Percentiles rank a stretch among this genome's conserved stretches.
Conservation (phyloP, 2,797 vertebrate species). For the Helicolenus hilgendorfi region DNA sequence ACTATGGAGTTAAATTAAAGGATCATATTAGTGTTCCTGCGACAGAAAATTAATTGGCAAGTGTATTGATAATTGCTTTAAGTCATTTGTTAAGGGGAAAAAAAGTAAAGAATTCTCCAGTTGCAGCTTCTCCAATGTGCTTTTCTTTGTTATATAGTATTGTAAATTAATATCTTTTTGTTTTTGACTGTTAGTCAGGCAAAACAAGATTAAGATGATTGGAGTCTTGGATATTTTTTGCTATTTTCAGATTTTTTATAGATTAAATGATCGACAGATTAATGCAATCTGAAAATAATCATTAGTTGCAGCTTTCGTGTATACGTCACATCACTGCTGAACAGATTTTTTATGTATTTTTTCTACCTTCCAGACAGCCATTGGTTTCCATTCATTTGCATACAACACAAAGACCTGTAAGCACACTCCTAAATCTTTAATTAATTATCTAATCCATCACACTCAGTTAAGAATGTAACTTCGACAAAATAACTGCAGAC, state of each 20-base stretch:
- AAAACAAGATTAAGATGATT: background rate
- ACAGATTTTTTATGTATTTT: background rate
- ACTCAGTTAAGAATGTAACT: background rate
- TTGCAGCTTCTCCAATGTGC: background rate
- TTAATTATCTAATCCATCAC: constrained; percentile 28
- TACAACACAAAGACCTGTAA: background rate
- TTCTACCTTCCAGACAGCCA: background rate
- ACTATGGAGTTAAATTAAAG: background rate
- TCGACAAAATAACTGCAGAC: background rate
- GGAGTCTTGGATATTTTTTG: background rate
- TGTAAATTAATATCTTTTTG: background rate
- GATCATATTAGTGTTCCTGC: background rate
- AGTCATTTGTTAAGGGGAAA: background rate
- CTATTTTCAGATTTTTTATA: background rate
- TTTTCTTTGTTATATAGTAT: background rate
- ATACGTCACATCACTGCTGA: background rate
- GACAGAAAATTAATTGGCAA: background rate
- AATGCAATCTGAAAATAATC: background rate
- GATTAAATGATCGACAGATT: background rate
- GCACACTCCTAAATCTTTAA: background rate
- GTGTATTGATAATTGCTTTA: background rate
- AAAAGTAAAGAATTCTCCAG: background rate
- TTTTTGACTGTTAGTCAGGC: background rate
- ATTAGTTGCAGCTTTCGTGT: background rate
- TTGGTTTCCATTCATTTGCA: constrained; percentile 13